Evolutionary conservation across 2,888 invertebrate genomes (phyloP).

Genomic region (Epinotia nisella): DNA sequence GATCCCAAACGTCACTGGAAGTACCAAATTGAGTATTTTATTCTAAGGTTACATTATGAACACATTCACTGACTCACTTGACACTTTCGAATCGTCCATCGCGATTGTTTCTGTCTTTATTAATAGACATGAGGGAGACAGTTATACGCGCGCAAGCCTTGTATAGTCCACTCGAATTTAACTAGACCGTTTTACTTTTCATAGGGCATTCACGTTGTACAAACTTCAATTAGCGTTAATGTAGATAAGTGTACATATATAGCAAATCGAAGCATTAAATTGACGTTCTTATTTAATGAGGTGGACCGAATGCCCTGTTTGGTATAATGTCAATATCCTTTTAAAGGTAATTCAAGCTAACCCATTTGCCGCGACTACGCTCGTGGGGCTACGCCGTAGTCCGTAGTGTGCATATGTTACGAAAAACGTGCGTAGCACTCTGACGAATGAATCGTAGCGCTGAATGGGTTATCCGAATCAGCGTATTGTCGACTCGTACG

Average conservation of each 20-base stretch:
- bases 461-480: too few species aligned
- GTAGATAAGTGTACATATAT: neutral
- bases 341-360: too few species aligned
- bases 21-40: conserved; percentile 54
- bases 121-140: conserved; percentile 7
- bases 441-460: too few species aligned
- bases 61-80: conserved; percentile 67
- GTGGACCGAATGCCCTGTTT: neutral
- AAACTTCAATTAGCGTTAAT: neutral
- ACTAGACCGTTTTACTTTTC: neutral
- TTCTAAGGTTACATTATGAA: conserved; percentile 64
- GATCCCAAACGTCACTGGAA: conserved; percentile 75
- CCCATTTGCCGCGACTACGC: too few species aligned
- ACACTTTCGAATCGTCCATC: conserved; percentile 35
- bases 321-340: too few species aligned
- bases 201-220: neutral
- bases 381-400: too few species aligned
- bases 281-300: neutral
- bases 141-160: neutral
- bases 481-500: too few species aligned
- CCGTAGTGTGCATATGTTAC: too few species aligned
- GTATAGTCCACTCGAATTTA: neutral
- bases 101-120: conserved; percentile 11
- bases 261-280: neutral
- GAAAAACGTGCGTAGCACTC: too few species aligned